Evolutionary conservation across 2,113 vertebrate species (phyloP).

Genomic region (Quiscalus mexicanus): DNA sequence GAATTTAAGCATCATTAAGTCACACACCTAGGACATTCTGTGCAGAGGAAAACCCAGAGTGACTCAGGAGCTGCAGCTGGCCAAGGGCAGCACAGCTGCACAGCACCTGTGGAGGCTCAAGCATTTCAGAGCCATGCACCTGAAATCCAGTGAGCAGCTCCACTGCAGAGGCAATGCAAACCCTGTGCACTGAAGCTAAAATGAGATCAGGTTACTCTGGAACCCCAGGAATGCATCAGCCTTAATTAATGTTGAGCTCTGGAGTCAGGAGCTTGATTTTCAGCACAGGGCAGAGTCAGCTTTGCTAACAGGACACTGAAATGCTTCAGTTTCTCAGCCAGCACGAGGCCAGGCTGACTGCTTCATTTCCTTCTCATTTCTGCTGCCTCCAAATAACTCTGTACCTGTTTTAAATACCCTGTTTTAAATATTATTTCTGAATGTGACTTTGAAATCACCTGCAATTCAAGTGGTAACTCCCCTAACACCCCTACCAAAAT

Average conservation of each 20-base stretch:
- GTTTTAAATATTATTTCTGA: neutral
- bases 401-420: neutral
- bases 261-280: neutral
- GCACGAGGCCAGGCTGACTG: neutral
- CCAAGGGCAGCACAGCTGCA: neutral
- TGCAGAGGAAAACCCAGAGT: neutral
- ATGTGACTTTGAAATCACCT: neutral
- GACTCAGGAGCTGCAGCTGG: neutral
- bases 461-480: neutral
- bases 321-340: neutral
- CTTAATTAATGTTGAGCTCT: neutral
- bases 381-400: neutral
- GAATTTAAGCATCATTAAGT: neutral
- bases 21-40: neutral
- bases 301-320: neutral
- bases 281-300: neutral
- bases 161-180: neutral
- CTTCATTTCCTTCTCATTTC: neutral
- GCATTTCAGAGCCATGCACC: neutral
- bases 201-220: neutral
- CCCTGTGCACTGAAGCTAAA: fast-evolving
- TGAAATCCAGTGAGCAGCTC: neutral
- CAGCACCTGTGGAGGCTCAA: neutral
- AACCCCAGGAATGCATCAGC: neutral
- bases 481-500: neutral